Base-by-base conservation (phyloP, 2,113 vertebrate species). In the Hydrolagus affinis region DNA sequence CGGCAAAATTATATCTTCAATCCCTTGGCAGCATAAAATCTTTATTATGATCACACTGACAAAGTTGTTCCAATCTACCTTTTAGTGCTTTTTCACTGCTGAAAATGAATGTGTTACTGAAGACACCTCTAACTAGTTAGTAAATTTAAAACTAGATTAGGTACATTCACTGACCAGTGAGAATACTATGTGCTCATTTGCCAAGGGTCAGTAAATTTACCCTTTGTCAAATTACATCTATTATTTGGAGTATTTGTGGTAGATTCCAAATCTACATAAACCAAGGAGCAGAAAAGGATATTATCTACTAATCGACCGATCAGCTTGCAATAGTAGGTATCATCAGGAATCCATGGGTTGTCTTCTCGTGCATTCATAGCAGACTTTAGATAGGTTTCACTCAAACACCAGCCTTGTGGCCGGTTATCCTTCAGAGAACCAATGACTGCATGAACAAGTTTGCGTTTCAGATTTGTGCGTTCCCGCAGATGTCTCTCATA, bases 271-370 rank as follows among this genome's bases (percentile, higher is more conserved):
- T 64, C 3, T 11, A n/a, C 70, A 85, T 11, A 69, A 23, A 28
- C 21, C 32, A 62, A 44, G 23, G 28, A 59, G 70, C n/a, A 80
- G 8, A 83, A 17, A 96, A 99, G 95, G 98, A 99, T 99, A 99
- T 98, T 99, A 90, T 99, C 98, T 71, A 99, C 98, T 4, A 99
- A 92, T 87, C 98, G 95, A 75, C 96, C 97, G 88, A 99, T 98
- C 80, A 99, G 93, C 88, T 97, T 98, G 95, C 97, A 99, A 88
- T 98, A 99, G 89, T 99, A 99, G 62, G 95, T 94, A 88, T 99
- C 98, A n/a, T 99, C 98, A 0, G 98, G 98, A 74, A 96, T 90
- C 97, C 97, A 99, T 0, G 95, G 93, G 70, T 95, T 98, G 32
- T 99, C 98, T 72, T 99, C 97, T 44, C 97, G 91, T 10, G 96